Conservation (phyloP, 2,797 vertebrate species). For the Sebastes matsubarae region DNA sequence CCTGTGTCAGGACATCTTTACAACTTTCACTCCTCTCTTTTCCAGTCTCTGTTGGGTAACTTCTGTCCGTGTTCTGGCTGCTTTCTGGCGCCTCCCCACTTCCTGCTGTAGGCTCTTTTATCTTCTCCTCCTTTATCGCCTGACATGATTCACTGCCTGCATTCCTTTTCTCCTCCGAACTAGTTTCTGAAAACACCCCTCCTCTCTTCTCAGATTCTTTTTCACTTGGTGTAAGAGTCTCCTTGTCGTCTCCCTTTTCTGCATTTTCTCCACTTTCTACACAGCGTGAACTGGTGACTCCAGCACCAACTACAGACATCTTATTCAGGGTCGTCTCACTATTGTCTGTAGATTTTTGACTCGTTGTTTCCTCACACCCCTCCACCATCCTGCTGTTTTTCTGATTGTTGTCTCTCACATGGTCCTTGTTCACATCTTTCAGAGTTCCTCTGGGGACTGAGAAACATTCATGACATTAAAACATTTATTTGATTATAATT, state of each 20-base stretch:
- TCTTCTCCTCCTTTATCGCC: neutral
- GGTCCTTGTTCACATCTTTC: neutral
- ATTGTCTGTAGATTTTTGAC: neutral
- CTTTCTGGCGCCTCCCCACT: neutral
- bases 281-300: neutral
- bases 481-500: neutral
- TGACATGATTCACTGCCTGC: neutral
- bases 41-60: neutral
- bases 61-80: neutral
- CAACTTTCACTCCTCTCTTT: neutral
- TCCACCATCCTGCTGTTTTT: neutral
- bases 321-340: neutral
- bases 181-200: neutral
- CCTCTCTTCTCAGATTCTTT: neutral
- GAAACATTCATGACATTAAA: neutral
- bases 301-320: neutral
- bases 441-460: conserved; percentile 42
- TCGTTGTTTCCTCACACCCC: neutral
- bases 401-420: neutral
- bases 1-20: neutral
- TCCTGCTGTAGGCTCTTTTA: neutral
- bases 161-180: neutral
- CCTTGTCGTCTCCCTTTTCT: neutral
- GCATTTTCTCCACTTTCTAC: neutral
- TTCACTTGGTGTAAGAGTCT: neutral